phyloP scores from a whole-genome alignment of 2,888 invertebrate species.

The Acrobasis repandana region DNA sequence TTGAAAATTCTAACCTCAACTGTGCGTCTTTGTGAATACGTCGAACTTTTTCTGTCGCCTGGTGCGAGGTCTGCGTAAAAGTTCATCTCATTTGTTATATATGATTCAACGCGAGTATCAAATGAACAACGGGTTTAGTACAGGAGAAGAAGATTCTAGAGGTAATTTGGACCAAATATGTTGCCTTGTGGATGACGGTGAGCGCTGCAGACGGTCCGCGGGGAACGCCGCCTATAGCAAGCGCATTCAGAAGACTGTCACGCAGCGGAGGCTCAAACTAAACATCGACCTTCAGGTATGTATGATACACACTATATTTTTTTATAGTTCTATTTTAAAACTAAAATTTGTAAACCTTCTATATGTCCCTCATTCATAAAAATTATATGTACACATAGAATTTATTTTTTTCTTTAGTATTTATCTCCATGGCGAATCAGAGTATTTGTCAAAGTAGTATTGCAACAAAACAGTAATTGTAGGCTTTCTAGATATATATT shows the following conservation, averaged over 20 bases:
- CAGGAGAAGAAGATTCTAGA: constrained; percentile 94
- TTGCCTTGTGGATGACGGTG: constrained; percentile 95
- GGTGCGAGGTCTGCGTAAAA: constrained; percentile 60
- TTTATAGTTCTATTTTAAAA: background rate
- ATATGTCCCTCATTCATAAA: too few relatives aligned
- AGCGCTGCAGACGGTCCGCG: constrained; percentile 93
- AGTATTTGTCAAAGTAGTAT: too few relatives aligned
- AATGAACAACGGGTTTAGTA: constrained; percentile 94
- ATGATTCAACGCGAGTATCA: constrained; percentile 83
- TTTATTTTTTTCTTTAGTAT: too few relatives aligned
- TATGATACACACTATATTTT: constrained; percentile 36
- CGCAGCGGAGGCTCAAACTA: constrained; percentile 94
- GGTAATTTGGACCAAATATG: constrained; percentile 95
- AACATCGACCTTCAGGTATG: constrained; percentile 88
- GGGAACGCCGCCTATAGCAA: constrained; percentile 98
- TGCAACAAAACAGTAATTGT: too few relatives aligned
- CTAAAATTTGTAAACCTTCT: too few relatives aligned
- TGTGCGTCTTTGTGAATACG: constrained; percentile 70
- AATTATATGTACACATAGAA: too few relatives aligned
- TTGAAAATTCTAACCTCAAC: constrained; percentile 74
- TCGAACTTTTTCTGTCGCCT: constrained; percentile 60
- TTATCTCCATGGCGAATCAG: too few relatives aligned
- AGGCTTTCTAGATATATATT: too few relatives aligned
- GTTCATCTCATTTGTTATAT: constrained; percentile 71
- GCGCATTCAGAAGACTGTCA: constrained; percentile 97